Conservation (phyloP, 2,113 vertebrate genomes). For the Laticauda laticaudata region DNA sequence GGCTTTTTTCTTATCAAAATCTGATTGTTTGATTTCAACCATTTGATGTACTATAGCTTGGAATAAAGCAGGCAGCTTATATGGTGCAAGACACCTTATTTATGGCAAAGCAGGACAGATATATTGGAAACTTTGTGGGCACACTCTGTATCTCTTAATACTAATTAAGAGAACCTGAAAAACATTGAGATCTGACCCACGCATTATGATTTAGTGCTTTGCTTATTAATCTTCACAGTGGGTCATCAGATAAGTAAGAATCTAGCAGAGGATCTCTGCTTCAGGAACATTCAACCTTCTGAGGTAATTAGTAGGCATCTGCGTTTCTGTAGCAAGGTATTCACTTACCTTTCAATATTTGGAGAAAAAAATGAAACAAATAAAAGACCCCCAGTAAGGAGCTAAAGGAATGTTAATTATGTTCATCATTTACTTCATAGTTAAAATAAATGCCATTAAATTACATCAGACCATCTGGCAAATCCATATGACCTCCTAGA, state of each 20-base stretch:
- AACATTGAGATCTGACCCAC: constrained; percentile 66
- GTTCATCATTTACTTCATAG: constrained; percentile 69
- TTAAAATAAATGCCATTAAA: constrained; percentile 72
- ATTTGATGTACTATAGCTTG: constrained; percentile 50
- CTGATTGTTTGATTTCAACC: constrained; percentile 38
- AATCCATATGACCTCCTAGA: constrained; percentile 71
- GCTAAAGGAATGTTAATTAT: constrained; percentile 74
- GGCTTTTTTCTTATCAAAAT: constrained; percentile 38
- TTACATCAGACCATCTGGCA: constrained; percentile 73
- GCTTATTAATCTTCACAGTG: constrained; percentile 70
- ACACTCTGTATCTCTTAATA: constrained; percentile 48
- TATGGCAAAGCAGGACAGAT: constrained; percentile 30
- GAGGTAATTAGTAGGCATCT: constrained; percentile 75
- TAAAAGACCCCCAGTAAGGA: constrained; percentile 63
- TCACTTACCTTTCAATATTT: constrained; percentile 65
- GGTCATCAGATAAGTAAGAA: constrained; percentile 65
- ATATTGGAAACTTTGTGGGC: constrained; percentile 32
- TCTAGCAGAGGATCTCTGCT: constrained; percentile 57
- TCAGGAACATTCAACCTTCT: constrained; percentile 59
- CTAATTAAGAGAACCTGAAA: constrained; percentile 67
- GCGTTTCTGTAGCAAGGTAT: constrained; percentile 67
- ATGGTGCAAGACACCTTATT: constrained; percentile 53
- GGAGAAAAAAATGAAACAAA: constrained; percentile 61
- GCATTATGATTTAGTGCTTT: constrained; percentile 67
- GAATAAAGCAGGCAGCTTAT: constrained; percentile 37